A percentile compares a stretch with the other conserved stretches of the same genome.
Conservation (phyloP, 2,797 vertebrate genomes). For the Typhlichthys eigenmanni region DNA sequence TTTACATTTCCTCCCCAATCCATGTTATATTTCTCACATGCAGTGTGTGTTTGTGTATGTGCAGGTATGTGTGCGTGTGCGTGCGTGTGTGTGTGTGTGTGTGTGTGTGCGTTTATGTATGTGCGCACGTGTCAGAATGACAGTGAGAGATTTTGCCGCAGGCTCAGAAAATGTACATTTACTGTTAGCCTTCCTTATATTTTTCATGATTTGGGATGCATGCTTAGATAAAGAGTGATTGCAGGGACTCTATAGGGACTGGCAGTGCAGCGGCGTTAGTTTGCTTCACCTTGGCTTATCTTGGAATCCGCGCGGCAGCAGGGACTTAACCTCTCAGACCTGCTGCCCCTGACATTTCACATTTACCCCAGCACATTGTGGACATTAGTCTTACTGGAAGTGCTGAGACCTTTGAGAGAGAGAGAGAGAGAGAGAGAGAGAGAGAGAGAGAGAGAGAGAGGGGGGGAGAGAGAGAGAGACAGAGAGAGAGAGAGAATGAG, state of each 20-base stretch:
- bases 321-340: not conserved
- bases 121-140: not conserved
- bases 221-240: slow-evolving; percentile 23
- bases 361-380: not conserved
- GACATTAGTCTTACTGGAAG: not conserved
- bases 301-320: slow-evolving; percentile 1
- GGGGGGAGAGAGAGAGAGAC: slow-evolving; percentile 9
- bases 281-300: slow-evolving; percentile 23
- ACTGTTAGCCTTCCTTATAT: slow-evolving; percentile 1
- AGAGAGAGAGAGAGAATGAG: slow-evolving; percentile 11
- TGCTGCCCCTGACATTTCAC: not conserved
- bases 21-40: no score
- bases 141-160: not conserved
- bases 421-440: not conserved
- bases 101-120: no score
- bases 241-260: slow-evolving; percentile 10
- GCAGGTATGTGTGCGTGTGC: not conserved
- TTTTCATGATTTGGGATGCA: slow-evolving; percentile 16
- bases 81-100: not conserved
- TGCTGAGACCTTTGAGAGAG: no score
- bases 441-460: slow-evolving; percentile 5
- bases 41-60: no score
- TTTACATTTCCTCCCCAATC: no score
- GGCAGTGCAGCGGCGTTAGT: slow-evolving; percentile 11
- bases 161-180: slow-evolving; percentile 8